Evolutionary conservation across 2,888 invertebrate species (phyloP), one percentile per base, ranked within the genome.

Genomic region (Taphrorychus bicolor): DNA sequence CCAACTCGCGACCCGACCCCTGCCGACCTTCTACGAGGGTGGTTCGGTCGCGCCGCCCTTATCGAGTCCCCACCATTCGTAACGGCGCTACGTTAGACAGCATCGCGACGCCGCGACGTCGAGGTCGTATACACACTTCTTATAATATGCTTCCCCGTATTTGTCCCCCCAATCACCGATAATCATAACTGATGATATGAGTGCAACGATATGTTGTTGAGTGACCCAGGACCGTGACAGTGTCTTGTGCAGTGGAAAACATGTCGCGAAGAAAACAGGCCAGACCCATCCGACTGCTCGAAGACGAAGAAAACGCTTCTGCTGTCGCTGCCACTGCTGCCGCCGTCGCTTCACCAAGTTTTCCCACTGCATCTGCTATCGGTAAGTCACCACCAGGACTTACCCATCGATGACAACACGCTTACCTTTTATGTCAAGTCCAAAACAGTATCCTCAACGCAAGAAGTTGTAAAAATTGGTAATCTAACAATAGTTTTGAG

Each of bases 221-320:
- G 71, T 74, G 69, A 54, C 72, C 70, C 59, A 66, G 70, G 73
- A 75, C 73, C 71, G 76, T 76, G 75, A 75, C 75, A 75, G 78
- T 69, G 77, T 76, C 72, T 75, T 74, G 76, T 76, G 74, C 71
- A 73, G 74, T 75, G 76, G 80, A 77, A 68, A 68, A 66, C 59
- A 85, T 85, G 85, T 85, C 85, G 74, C 83, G 85, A 70, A 80
- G 85, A 77, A 85, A 85, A 80, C 85, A 85, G 76, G 85, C 85
- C 58, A 81, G 85, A 72, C 85, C 85, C 72, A 84, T 83, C 74
- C 81, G 84, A 71, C 82, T 84, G 74, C 82, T 84, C 71, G 84
- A 85, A 78, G 83, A 84, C 72, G 85, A 85, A 72, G 83, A 82
- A 73, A 81, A 79, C 63, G 71, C 77, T 64, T 69, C 74, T 64